These are phyloP conservation scores for Sardina pilchardus DNA, from an alignment of 2,113 vertebrate genomes.

Conservation along the genomic window DNA sequence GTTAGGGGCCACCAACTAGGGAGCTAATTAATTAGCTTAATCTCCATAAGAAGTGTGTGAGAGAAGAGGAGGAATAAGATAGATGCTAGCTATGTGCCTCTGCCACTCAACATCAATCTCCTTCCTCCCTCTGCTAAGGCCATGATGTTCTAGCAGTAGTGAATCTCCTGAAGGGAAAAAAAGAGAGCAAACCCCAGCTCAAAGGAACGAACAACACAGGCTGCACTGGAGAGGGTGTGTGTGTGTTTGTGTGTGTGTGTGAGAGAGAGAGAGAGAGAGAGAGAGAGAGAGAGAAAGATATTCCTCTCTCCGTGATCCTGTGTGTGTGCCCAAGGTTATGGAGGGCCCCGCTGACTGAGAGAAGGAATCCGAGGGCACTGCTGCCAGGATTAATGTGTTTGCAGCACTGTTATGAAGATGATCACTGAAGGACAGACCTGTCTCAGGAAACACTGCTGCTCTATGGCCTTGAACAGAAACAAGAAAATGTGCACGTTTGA, in stretches of 20 bases:
- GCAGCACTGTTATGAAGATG: not conserved
- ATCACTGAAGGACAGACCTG: not conserved
- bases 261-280: not conserved
- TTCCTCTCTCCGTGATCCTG: constrained; percentile 19
- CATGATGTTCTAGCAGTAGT: not conserved
- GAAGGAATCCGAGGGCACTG: constrained; percentile 32
- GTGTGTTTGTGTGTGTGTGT: not conserved
- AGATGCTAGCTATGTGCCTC: constrained; percentile 47
- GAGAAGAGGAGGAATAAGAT: constrained; percentile 42
- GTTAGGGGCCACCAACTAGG: constrained; percentile 36
- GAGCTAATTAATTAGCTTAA: constrained; percentile 61
- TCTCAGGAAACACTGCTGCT: not conserved
- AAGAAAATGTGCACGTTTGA: not conserved
- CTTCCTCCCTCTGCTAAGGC: not conserved
- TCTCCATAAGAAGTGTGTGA: constrained; percentile 42
- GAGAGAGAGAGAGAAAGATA: not conserved
- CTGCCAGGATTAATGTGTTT: constrained; percentile 16
- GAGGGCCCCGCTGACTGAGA: not conserved
- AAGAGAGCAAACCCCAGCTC: not conserved
- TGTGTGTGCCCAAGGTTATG: constrained; percentile 41
- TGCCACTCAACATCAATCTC: not conserved
- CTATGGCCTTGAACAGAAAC: not conserved
- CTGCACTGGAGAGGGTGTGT: constrained; percentile 14
- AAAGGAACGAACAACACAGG: not conserved
- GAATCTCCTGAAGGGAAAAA: not conserved